These are phyloP conservation scores for Pseudolycoriella hygida DNA, from an alignment of 2,888 invertebrate genomes.

Conservation along the genomic window DNA sequence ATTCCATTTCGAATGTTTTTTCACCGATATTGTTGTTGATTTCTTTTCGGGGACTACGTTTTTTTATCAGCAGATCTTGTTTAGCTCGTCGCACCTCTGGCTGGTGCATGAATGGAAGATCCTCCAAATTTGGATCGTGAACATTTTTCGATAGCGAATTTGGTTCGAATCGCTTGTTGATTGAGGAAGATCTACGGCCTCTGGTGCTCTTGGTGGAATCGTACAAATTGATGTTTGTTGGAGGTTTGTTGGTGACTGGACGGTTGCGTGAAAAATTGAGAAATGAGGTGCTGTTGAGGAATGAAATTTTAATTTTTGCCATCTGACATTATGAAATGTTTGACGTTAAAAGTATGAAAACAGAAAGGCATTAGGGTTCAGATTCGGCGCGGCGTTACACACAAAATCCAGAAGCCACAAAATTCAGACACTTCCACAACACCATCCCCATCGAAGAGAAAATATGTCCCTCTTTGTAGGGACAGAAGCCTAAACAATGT, in stretches of 20 bases:
- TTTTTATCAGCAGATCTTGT: conserved; percentile 15
- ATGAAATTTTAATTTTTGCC: background rate
- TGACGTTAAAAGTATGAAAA: too few relatives aligned
- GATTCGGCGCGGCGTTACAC: too few relatives aligned
- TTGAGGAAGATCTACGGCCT: background rate
- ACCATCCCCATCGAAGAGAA: too few relatives aligned
- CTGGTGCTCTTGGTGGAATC: conserved; percentile 11
- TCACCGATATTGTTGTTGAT: background rate
- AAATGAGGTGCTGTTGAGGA: conserved; percentile 19
- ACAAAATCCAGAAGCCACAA: too few relatives aligned
- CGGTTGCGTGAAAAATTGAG: conserved; percentile 25
- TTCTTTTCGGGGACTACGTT: conserved; percentile 16
- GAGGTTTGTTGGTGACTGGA: conserved; percentile 23
- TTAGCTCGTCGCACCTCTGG: conserved; percentile 26
- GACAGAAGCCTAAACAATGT: too few relatives aligned
- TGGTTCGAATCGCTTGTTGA: conserved; percentile 9
- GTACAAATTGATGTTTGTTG: conserved; percentile 23
- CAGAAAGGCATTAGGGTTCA: too few relatives aligned
- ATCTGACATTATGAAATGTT: too few relatives aligned
- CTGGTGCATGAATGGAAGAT: conserved; percentile 19
- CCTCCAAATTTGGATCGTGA: conserved; percentile 7
- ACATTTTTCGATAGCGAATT: background rate
- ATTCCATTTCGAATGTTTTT: background rate
- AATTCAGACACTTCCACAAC: too few relatives aligned
- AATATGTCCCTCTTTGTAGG: too few relatives aligned